Percentiles rank a stretch among this genome's conserved stretches.
Evolutionary conservation across 2,888 invertebrate species (phyloP).

Genomic region (Drymonia ruficornis): DNA sequence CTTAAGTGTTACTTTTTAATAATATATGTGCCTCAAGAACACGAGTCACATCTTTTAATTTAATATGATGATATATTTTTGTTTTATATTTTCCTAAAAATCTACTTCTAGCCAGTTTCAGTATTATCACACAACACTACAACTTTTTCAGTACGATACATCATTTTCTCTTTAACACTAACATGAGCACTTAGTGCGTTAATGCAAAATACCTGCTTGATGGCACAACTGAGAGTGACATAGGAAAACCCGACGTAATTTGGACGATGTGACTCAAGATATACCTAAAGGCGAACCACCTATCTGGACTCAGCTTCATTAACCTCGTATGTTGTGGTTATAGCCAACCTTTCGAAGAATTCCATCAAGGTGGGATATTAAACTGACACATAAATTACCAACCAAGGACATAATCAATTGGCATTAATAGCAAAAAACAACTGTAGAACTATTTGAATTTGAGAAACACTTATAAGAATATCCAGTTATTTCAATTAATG

Average conservation of each 20-base stretch:
- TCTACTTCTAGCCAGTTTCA: too few relatives aligned
- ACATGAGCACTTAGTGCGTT: background rate
- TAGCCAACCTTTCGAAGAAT: background rate
- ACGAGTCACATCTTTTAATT: too few relatives aligned
- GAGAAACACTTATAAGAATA: too few relatives aligned
- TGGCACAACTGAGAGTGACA: background rate
- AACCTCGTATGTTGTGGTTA: slow-evolving; percentile 19
- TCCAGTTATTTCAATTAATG: too few relatives aligned
- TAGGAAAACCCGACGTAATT: background rate
- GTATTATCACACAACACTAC: too few relatives aligned
- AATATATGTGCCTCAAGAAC: too few relatives aligned
- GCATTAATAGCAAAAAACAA: background rate
- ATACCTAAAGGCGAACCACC: slow-evolving; percentile 23
- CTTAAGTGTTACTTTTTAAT: too few relatives aligned
- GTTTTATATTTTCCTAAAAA: too few relatives aligned
- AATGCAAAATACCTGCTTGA: background rate
- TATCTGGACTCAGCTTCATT: slow-evolving; percentile 29
- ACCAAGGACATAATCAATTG: background rate
- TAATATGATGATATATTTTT: too few relatives aligned
- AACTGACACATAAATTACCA: background rate
- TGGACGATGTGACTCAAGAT: background rate
- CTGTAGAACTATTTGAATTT: too few relatives aligned
- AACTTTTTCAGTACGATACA: too few relatives aligned
- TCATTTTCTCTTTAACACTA: too few relatives aligned
- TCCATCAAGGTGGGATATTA: background rate